Evolutionary conservation across 1,140 invertebrate species (phyloP), one percentile per base, ranked within the genome.

Genomic region (Contarinia nasturtii): DNA sequence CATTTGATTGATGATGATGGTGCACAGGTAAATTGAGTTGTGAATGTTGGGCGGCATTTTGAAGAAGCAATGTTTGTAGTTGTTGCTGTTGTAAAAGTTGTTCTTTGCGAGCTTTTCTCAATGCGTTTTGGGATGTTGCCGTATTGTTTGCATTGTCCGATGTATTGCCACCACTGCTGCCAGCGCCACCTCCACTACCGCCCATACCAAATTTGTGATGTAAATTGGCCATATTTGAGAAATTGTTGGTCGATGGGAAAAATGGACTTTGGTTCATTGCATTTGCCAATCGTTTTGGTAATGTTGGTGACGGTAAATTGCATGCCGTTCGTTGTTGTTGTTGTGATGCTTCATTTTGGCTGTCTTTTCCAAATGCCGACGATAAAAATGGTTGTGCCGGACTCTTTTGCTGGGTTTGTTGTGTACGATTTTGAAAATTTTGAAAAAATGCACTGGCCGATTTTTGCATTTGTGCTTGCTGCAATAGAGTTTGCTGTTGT

Each of bases 381-480:
- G 1, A 27, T 46, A 10, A 19, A n/a, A n/a, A 27, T 21, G 8
- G 37, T 22, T 21, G 43, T 19, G 17, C 44, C 15, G 44, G 8
- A 33, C 27, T 27, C 10, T 27, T 27, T 44, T n/a, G 42, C 20
- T n/a, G 15, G 7, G 42, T 20, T 15, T 57, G 55, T 4, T 48
- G 45, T 21, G 59, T 22, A 22, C 19, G 27, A 27, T 27, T 27
- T 27, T 27, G 27, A 10, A 27, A 27, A 27, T 27, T 27, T 45
- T 27, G 27, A 12, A 40, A 5, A 54, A 12, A 45, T 15, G 55
- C 50, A 5, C 57, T 46, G 17, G 57, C 49, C 2, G 48, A 45
- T 55, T 53, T 45, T 18, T 33, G 40, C n/a, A 48, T 43, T 48
- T 56, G 54, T 27, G 54, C 56, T 42, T 53, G 54, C 11, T 54